Base-by-base conservation (phyloP, 1,140 invertebrate genomes). In the Lethocerus indicus region DNA sequence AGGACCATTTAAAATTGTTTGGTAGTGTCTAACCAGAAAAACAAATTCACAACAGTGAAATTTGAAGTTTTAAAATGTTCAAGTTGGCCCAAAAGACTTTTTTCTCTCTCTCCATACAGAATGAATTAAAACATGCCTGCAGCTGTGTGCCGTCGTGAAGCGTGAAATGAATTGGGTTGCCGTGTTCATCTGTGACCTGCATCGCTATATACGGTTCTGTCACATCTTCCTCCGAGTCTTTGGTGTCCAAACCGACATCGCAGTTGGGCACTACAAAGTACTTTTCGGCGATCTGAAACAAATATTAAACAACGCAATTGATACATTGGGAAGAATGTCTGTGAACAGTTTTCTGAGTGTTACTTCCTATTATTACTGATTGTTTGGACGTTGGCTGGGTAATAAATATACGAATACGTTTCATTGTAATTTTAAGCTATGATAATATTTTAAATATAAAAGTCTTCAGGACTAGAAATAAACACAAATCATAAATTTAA, bases 91-190 rank as follows among this genome's bases (percentile, higher is more conserved):
- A 35, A 35, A 35, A 12, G 9, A 41, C 18, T 20, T 20, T 41
- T 20, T 12, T 12, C 12, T 9, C 20, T 18, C 24, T 35, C 27
- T 23, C 42, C 29, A 37, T 41, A 46, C 47, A 21, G 14, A 21
- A 32, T n/a, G n/a, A n/a, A n/a, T n/a, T n/a, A 36, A 6, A 2
- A 14, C 14, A 37, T 50, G 74, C 68, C 37, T 67, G 66, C 3
- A 74, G 69, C 28, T 69, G 66, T 48, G 67, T 62, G 7, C 78
- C 78, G 59, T 81, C 75, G 56, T 75, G 70, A 54, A 78, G 73
- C 0, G 76, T 78, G 52, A 81, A 70, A 47, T 74, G 75, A 26
- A 81, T 67, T 6, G 76, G 71, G 62, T 79, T 80, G 13, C 78
- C 78, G 45, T 76, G 69, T 53, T 75, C 71, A 63, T 79, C 78